Conservation (phyloP, 2,797 vertebrate species). For the Chelon auratus region DNA sequence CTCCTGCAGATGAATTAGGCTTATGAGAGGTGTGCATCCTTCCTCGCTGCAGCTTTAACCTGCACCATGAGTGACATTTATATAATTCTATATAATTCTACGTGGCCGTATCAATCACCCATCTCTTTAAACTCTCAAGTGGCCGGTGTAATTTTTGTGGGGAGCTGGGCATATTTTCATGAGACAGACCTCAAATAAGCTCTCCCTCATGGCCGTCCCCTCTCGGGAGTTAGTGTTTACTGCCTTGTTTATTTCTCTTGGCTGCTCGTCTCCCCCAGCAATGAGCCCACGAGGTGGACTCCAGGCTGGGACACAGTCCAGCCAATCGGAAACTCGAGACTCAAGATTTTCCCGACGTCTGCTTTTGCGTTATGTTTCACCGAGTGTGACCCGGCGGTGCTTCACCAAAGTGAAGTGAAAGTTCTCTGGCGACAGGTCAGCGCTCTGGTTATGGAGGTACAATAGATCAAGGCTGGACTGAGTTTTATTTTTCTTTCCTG, state of each 20-base stretch:
- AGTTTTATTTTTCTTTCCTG: not conserved
- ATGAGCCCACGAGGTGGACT: conserved; percentile 60
- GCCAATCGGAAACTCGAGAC: conserved; percentile 27
- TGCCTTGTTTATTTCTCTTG: conserved; percentile 74
- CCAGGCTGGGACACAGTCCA: conserved; percentile 47
- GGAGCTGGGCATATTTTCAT: conserved; percentile 53
- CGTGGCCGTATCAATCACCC: conserved; percentile 1
- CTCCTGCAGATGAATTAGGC: conserved; percentile 7
- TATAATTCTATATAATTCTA: conserved; percentile 2
- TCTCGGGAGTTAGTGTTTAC: conserved; percentile 64
- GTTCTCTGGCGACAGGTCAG: conserved; percentile 32
- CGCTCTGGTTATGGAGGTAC: not conserved
- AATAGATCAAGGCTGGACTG: not conserved
- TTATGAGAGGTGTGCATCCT: not conserved
- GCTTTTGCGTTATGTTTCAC: conserved; percentile 35
- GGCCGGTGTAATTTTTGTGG: conserved; percentile 40
- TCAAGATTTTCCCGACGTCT: conserved; percentile 26
- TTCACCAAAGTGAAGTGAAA: not conserved
- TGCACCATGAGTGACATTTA: conserved; percentile 21
- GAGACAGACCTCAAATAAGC: conserved; percentile 48
- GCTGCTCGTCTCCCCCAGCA: conserved; percentile 50
- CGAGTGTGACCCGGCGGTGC: conserved; percentile 26
- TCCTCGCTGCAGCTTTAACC: not conserved
- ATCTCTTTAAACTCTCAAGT: conserved; percentile 18
- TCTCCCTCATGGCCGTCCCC: conserved; percentile 40